Percentiles rank a stretch among this genome's conserved stretches.
These are phyloP conservation scores for Diglossa cyanea DNA, from an alignment of 2,797 vertebrate genomes.

Conservation along the genomic window DNA sequence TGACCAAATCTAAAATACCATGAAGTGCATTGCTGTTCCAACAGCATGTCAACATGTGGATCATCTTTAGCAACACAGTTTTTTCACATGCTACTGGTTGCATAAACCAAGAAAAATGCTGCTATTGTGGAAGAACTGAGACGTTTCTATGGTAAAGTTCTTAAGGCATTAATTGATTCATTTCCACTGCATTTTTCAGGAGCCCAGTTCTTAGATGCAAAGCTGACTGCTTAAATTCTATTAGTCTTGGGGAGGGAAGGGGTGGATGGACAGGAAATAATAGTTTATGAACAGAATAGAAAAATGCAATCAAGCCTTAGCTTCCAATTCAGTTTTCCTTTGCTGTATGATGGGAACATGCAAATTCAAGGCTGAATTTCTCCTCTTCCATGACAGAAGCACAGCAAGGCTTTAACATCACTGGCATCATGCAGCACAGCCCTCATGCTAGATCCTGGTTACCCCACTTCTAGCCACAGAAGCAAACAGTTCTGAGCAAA, in stretches of 20 bases:
- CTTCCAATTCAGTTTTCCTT: neutral
- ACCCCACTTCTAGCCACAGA: neutral
- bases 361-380: neutral
- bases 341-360: neutral
- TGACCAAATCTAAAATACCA: neutral
- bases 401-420: neutral
- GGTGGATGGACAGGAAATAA: neutral
- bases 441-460: neutral
- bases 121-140: neutral
- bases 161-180: neutral
- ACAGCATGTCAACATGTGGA: neutral
- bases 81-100: neutral
- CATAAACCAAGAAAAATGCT: neutral
- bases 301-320: neutral
- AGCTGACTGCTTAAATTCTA: neutral
- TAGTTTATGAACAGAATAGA: neutral
- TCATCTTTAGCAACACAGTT: neutral
- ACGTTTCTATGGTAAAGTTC: neutral
- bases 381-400: neutral
- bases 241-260: neutral
- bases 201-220: neutral
- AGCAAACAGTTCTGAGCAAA: neutral
- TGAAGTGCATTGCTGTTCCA: neutral
- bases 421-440: fast-evolving
- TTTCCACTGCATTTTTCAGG: neutral